A percentile compares a stretch with the other conserved stretches of the same genome.
These are phyloP conservation scores for Montipora efflorescens DNA, from an alignment of 64 coral and sea anemone genomes.

Conservation along the genomic window DNA sequence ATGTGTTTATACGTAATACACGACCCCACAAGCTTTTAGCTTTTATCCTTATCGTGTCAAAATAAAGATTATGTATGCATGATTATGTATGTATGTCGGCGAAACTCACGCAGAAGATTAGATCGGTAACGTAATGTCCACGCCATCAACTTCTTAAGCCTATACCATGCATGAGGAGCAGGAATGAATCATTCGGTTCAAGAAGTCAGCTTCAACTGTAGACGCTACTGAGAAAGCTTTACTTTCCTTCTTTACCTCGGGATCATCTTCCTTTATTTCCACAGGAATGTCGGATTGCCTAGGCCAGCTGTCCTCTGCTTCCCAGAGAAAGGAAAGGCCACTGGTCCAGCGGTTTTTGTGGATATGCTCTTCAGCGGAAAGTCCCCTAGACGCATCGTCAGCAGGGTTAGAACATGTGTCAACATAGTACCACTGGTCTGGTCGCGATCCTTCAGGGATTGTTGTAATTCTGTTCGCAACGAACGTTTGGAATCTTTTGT, in stretches of 20 bases:
- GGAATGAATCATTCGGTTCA: neutral
- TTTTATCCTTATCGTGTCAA: no score
- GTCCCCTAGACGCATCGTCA: neutral
- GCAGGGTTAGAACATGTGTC: no score
- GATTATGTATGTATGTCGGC: neutral
- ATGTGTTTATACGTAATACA: no score
- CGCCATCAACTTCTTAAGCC: neutral
- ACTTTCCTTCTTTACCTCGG: neutral
- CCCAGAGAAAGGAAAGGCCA: no score
- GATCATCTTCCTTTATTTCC: constrained; percentile 29
- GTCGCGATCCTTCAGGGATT: no score
- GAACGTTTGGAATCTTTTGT: neutral
- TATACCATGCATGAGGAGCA: neutral
- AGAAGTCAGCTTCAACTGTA: neutral
- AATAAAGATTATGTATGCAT: no score
- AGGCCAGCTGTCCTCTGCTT: no score
- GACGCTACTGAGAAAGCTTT: neutral
- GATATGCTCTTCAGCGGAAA: neutral
- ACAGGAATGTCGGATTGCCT: no score
- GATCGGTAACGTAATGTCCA: neutral
- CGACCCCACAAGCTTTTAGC: no score
- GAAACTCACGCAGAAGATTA: constrained; percentile 16
- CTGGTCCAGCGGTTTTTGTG: neutral
- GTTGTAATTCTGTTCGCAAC: neutral
- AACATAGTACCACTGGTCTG: no score